Percentiles rank a stretch among this genome's conserved stretches.
Evolutionary conservation across 2,888 invertebrate genomes (phyloP).

Genomic region (Parnassius mnemosyne): DNA sequence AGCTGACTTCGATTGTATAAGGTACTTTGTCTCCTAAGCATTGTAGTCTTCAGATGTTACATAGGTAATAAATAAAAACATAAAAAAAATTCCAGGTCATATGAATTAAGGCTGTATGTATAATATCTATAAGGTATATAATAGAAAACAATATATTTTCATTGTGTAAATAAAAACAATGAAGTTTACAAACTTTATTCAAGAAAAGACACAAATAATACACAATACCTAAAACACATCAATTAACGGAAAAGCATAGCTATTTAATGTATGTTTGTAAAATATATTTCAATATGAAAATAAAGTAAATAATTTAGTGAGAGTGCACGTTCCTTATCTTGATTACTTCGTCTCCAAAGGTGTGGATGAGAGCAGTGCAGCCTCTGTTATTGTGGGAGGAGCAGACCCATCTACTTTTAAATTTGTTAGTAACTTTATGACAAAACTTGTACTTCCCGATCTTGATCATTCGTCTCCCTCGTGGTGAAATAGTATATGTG

Average conservation of each 20-base stretch:
- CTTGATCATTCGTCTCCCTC: constrained; percentile 34
- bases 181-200: no score
- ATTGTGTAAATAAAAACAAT: no score
- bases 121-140: no score
- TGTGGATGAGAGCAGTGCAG: constrained; percentile 40
- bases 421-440: constrained; percentile 32
- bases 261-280: neutral
- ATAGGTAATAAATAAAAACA: no score
- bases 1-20: no score
- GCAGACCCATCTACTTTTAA: constrained; percentile 43
- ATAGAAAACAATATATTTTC: no score
- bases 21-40: no score
- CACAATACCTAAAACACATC: neutral
- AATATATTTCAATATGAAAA: neutral
- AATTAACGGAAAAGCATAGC: neutral
- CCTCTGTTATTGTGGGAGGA: constrained; percentile 41
- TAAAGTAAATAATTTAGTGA: constrained; percentile 26
- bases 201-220: no score
- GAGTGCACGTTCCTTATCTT: constrained; percentile 37
- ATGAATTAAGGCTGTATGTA: no score
- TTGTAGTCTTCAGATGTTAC: no score
- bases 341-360: constrained; percentile 33
- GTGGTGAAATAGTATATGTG: constrained; percentile 14
- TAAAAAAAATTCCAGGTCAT: no score
- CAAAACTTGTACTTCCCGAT: constrained; percentile 41